Conservation (phyloP, 2,113 vertebrate genomes). For the Chamaea fasciata region DNA sequence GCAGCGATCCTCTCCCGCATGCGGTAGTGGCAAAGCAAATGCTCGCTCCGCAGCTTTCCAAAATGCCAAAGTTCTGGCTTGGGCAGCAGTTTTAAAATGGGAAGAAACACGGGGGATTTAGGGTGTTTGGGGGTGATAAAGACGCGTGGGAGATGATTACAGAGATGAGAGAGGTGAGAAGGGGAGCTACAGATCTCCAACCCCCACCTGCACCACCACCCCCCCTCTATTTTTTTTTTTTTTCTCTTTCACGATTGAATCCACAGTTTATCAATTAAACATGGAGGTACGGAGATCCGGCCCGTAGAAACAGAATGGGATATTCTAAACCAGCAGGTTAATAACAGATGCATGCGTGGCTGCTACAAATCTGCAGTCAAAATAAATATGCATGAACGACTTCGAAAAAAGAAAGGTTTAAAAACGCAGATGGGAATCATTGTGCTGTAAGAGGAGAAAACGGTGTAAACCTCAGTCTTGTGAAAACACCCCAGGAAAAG, state of each 20-base stretch:
- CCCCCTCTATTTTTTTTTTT: background rate
- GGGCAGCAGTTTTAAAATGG: background rate
- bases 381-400: conserved; percentile 58
- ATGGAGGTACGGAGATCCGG: background rate
- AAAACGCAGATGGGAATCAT: background rate
- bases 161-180: background rate
- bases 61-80: background rate
- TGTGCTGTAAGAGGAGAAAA: background rate
- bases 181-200: background rate
- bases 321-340: conserved; percentile 8
- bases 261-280: background rate
- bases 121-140: background rate
- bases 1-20: background rate
- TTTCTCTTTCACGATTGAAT: background rate
- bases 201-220: background rate
- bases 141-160: background rate
- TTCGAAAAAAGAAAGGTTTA: background rate
- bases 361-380: conserved; percentile 3
- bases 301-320: background rate
- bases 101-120: background rate
- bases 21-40: background rate
- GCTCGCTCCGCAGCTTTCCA: background rate
- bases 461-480: background rate
- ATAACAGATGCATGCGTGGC: conserved; percentile 10
- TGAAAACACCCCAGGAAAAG: background rate